Base-by-base conservation (phyloP, 2,888 invertebrate species). In the Melanchra persicariae region DNA sequence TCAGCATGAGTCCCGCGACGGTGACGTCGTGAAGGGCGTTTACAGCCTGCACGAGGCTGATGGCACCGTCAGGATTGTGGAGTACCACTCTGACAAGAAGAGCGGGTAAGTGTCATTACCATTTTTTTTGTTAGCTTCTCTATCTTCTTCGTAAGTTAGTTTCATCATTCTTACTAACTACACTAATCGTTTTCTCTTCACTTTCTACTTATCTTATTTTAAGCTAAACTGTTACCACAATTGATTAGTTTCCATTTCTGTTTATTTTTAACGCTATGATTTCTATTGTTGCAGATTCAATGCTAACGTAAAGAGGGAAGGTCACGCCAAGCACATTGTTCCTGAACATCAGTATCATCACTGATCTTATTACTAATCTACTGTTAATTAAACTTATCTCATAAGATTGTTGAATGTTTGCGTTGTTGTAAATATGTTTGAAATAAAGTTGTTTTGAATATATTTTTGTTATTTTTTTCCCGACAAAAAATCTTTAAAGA, bases 1-100 rank as follows among this genome's bases (percentile, higher is more conserved):
- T 81, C 96, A 96, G 85, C 90, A 93, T 65, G 96, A 96, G 89
- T 88, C 91, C 72, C 92, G 94, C 45, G 94, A 96, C 90, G 97
- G 97, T 3, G 95, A 96, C 84, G 93, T 93, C 55, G 96, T 97
- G 65, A 94, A 96, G 87, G 97, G 97, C 51, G 95, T 96, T 82
- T 97, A 97, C 89, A 94, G 93, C 58, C 87, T 96, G 59, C 93
- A 95, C 76, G 95, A 96, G 77, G 93, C 95, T 58, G 95, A 93
- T 67, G 87, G 87, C 30, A 79, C 95, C 79, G 84, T 95, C 72
- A 91, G 96, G 81, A 93, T 93, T 24, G 96, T 96, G 22, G 92
- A 94, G 83, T 96, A 96, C 88, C 90, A 90, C 80, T 93, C 95
- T 17, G 95, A 95, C 81, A 78, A 81, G 89, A 94, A 81, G 90